Evolutionary conservation across 37 sponge, comb jelly and placozoan species (phyloP).

Genomic region (Haliclona indistincta): DNA sequence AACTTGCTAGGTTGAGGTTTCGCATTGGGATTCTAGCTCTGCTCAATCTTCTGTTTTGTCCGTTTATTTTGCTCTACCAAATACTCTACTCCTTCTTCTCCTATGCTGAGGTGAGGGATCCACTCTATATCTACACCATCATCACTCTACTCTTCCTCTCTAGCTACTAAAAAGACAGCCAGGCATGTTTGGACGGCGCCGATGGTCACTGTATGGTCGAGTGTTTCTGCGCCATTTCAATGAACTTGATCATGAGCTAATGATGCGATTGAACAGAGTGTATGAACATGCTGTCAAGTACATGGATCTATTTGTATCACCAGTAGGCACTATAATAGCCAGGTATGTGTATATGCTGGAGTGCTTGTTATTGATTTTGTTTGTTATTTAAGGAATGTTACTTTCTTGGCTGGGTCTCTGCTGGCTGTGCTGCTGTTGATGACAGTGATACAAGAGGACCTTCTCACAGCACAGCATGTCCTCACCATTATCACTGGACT

Average conservation of each 20-base stretch:
- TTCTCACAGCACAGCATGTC: conserved; percentile 89
- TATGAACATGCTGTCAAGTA: conserved; percentile 86
- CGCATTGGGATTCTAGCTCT: conserved; percentile 78
- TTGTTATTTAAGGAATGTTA: conserved; percentile 69
- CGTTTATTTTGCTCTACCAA: conserved; percentile 91
- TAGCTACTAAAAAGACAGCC: conserved; percentile 83
- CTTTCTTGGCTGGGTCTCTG: conserved; percentile 85
- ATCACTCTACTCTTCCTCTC: not conserved
- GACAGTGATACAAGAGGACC: conserved; percentile 90
- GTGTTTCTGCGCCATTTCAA: conserved; percentile 88
- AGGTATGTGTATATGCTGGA: conserved; percentile 27
- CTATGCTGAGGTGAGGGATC: conserved; percentile 85
- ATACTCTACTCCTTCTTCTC: conserved; percentile 87
- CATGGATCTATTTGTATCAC: conserved; percentile 78
- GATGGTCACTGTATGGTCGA: conserved; percentile 83
- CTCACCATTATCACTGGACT: conserved; percentile 72
- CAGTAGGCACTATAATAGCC: conserved; percentile 73
- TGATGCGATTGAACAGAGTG: conserved; percentile 67
- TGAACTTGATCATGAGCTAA: conserved; percentile 94
- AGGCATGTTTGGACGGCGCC: conserved; percentile 76
- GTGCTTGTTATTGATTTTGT: not conserved
- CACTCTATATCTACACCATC: not conserved
- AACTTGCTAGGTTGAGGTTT: conserved; percentile 27
- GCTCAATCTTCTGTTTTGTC: conserved; percentile 89
- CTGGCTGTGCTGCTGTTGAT: conserved; percentile 80